phyloP scores from a whole-genome alignment of 2,888 invertebrate genomes.

The Patella depressa region DNA sequence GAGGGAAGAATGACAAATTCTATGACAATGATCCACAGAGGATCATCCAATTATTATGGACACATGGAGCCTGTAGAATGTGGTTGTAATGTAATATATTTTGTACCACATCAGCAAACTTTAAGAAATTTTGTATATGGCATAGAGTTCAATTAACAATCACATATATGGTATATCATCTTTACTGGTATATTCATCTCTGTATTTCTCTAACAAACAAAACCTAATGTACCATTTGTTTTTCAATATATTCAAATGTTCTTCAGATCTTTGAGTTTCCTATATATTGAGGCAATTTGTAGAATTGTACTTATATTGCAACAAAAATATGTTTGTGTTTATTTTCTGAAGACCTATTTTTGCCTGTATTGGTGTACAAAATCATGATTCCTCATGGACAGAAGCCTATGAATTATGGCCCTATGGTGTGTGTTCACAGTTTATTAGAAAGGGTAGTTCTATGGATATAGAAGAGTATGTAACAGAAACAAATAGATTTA shows the following conservation, averaged over 20 bases:
- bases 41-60: no score
- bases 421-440: slow-evolving; percentile 60
- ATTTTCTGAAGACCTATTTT: slow-evolving; percentile 47
- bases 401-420: slow-evolving; percentile 57
- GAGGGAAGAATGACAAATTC: no score
- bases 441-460: slow-evolving; percentile 42
- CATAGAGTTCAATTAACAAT: no score
- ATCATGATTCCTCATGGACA: slow-evolving; percentile 62
- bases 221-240: not conserved
- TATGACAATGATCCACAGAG: no score
- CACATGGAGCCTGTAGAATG: no score
- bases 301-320: not conserved
- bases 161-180: no score
- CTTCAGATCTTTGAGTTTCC: not conserved
- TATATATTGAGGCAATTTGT: not conserved
- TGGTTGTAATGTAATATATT: no score
- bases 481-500: slow-evolving; percentile 39
- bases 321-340: not conserved
- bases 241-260: not conserved
- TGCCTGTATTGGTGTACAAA: slow-evolving; percentile 68
- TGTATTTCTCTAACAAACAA: no score
- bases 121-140: no score
- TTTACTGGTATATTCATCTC: no score
- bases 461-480: slow-evolving; percentile 46
- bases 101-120: no score